Conservation (phyloP, 92 coral and sea anemone genomes). For the Pocillopora meandrina region DNA sequence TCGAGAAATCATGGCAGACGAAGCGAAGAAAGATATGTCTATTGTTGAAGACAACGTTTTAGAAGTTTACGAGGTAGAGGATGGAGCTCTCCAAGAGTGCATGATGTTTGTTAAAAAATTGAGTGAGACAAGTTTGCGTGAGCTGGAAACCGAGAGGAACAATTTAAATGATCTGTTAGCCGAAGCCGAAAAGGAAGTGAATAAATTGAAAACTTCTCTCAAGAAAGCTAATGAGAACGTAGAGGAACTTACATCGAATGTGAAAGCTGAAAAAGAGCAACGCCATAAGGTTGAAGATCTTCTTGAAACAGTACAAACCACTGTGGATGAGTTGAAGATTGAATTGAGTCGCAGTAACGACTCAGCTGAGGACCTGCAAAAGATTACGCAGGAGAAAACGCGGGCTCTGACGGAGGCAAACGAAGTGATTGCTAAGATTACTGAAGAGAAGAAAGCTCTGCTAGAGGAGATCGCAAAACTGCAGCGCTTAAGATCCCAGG, state of each 20-base stretch:
- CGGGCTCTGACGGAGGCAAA: background rate
- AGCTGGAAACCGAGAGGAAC: conserved; percentile 78
- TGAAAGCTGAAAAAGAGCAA: conserved; percentile 62
- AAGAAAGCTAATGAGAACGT: conserved; percentile 65
- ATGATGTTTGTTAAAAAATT: conserved; percentile 98
- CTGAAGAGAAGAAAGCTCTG: conserved; percentile 50
- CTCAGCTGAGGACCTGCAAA: conserved; percentile 13
- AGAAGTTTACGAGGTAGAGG: conserved; percentile 90
- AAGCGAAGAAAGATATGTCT: conserved; percentile 72
- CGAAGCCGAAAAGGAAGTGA: conserved; percentile 94
- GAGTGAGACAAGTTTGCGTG: conserved; percentile 92
- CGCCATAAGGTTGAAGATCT: conserved; percentile 59
- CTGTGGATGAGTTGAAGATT: conserved; percentile 59
- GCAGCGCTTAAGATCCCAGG: conserved; percentile 42
- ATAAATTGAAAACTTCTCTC: conserved; percentile 70
- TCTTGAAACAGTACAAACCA: conserved; percentile 52
- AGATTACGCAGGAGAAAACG: conserved; percentile 7
- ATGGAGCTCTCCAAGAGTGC: conserved; percentile 88
- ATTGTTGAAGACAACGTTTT: conserved; percentile 91
- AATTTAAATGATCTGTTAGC: conserved; percentile 74
- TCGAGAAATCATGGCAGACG: conserved; percentile 38
- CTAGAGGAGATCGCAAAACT: conserved; percentile 51
- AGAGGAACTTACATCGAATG: conserved; percentile 63
- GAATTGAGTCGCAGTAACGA: conserved; percentile 35
- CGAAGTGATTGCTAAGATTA: conserved; percentile 9